Evolutionary conservation across 2,113 vertebrate species (phyloP).

Genomic region (Osmerus mordax): DNA sequence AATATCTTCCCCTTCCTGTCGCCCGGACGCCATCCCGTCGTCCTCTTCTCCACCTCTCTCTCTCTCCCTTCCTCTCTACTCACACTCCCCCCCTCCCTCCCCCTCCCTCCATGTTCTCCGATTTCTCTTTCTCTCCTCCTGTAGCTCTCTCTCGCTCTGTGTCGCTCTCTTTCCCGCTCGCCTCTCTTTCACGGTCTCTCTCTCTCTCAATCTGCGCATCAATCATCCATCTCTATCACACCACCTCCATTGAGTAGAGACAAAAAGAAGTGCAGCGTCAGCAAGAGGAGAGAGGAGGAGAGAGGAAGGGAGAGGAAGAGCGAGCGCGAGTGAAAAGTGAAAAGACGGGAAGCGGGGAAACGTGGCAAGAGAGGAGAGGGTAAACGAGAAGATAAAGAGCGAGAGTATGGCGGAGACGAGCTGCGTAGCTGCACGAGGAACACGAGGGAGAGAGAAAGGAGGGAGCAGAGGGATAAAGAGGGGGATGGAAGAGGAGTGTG

Average conservation of each 20-base stretch:
- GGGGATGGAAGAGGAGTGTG: not conserved
- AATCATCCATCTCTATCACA: conserved; percentile 53
- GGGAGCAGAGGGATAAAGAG: not conserved
- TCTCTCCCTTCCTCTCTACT: not conserved
- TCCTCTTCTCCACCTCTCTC: not conserved
- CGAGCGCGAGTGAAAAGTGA: conserved; percentile 16
- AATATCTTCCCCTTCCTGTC: too few species aligned
- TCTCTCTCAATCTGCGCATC: conserved; percentile 44
- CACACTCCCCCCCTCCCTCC: not conserved
- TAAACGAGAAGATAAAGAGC: not conserved
- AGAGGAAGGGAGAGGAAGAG: conserved; percentile 4
- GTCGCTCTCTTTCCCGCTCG: not conserved
- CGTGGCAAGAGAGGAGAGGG: not conserved
- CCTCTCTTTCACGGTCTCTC: conserved; percentile 13
- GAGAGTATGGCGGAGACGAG: too few species aligned
- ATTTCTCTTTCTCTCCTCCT: not conserved
- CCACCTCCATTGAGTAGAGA: conserved; percentile 51
- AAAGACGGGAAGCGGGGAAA: conserved; percentile 13
- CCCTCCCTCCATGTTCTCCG: not conserved
- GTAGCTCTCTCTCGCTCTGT: not conserved
- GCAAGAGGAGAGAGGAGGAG: conserved; percentile 3
- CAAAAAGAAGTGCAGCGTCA: conserved; percentile 11
- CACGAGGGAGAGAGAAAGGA: not conserved
- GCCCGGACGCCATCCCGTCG: too few species aligned
- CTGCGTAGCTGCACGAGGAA: not conserved